Evolutionary conservation across 2,797 vertebrate genomes (phyloP), one percentile per base, ranked within the genome.

Genomic region (Acrossocheilus fasciatus): DNA sequence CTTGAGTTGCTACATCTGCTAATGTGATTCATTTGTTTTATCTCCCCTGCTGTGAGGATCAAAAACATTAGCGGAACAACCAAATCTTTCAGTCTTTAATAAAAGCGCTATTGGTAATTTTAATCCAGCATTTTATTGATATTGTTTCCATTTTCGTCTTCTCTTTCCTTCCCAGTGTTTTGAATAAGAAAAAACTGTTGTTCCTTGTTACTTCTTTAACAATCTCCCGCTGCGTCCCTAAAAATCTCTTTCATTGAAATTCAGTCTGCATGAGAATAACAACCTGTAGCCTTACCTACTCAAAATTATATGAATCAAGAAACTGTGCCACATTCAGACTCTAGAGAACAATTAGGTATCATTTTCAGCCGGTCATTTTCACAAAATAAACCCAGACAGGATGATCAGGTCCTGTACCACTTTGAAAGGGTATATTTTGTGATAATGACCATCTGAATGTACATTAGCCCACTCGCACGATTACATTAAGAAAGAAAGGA

Each of bases 21-120:
- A 92, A 91, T 92, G 91, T 89, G 91, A 91, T 95, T 94, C 93
- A 94, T 96, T 96, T 96, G 95, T 95, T 96, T 96, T 94, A 95
- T 95, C 94, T 92, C 89, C 92, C 94, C 92, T 94, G 94, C 95
- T 94, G 93, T 94, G 93, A 92, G 94, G 94, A 96, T 96, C 95
- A 95, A 94, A 96, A 94, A 93, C 95, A 96, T 97, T 96, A 96
- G 94, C 95, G 94, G 96, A 95, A 96, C 96, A 96, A 96, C 96
- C 95, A 94, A 94, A 95, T 96, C 95, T 95, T 93, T 95, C 92
- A 93, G 91, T 93, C 94, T 91, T 86, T 87, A 77, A 88, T 83
- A 92, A 91, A 90, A 89, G 89, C 93, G 92, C 92, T 92, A 93
- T 94, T 93, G 92, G 93, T 94, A 91, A 94, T 84, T 89, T 80